phyloP scores from a whole-genome alignment of 2,113 vertebrate species.

The Chinchilla lanigera region DNA sequence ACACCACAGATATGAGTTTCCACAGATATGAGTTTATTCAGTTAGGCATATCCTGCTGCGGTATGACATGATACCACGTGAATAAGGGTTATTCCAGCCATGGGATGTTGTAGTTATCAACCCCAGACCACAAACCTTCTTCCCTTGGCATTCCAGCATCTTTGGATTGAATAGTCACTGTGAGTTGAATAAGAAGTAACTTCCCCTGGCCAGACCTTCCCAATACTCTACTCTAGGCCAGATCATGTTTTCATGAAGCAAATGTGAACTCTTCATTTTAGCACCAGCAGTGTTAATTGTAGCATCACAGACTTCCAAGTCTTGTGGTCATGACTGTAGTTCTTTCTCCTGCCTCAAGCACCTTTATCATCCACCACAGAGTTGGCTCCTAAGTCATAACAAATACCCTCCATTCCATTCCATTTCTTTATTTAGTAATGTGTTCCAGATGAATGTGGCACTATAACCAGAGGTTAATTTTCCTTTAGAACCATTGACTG shows the following conservation, averaged over 20 bases:
- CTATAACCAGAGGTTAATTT: constrained; percentile 20
- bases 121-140: background rate
- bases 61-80: background rate
- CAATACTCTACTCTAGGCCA: background rate
- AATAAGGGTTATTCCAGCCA: background rate
- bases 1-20: background rate
- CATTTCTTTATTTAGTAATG: constrained; percentile 57
- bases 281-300: background rate
- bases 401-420: constrained; percentile 1
- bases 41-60: background rate
- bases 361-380: background rate
- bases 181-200: background rate
- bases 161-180: background rate
- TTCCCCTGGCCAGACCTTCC: background rate
- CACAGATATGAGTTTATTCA: background rate
- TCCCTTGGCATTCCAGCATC: background rate
- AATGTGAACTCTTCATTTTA: background rate
- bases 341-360: background rate
- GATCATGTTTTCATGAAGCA: background rate
- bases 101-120: background rate
- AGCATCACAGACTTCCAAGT: background rate
- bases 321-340: background rate
- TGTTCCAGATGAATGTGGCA: constrained; percentile 64
- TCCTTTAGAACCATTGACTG: constrained; percentile 62
- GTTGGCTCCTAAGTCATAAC: constrained; percentile 33